phyloP scores from a whole-genome alignment of 2,888 invertebrate genomes.

The Hemithea aestivaria region DNA sequence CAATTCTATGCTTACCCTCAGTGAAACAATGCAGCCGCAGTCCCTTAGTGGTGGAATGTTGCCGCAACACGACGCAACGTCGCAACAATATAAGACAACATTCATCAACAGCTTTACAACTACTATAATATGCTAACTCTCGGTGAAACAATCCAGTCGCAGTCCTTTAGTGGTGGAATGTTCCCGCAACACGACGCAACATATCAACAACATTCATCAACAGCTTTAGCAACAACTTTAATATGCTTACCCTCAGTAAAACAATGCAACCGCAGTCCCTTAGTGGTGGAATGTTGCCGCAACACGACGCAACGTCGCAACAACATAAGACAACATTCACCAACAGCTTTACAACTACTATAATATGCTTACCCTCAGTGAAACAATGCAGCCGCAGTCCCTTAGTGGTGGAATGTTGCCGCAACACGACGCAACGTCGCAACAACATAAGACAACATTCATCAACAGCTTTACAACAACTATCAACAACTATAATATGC shows the following conservation, averaged over 20 bases:
- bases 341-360: too few relatives aligned
- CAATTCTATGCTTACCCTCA: conserved; percentile 47
- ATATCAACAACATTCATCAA: too few relatives aligned
- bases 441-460: conserved; percentile 63
- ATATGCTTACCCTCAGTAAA: conserved; percentile 75
- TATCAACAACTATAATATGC: too few relatives aligned
- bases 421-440: conserved; percentile 88
- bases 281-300: conserved; percentile 84
- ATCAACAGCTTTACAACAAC: too few relatives aligned
- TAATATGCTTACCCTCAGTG: conserved; percentile 50
- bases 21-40: conserved; percentile 85
- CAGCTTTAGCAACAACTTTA: too few relatives aligned
- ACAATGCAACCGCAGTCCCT: conserved; percentile 88
- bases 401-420: conserved; percentile 84
- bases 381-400: conserved; percentile 88
- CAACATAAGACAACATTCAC: not conserved
- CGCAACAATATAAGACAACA: conserved; percentile 78
- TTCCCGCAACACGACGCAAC: conserved; percentile 88
- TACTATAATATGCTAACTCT: too few relatives aligned
- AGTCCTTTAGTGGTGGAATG: conserved; percentile 86
- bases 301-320: conserved; percentile 78
- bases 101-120: too few relatives aligned
- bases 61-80: conserved; percentile 88
- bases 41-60: conserved; percentile 84
- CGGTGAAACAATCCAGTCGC: conserved; percentile 84